Evolutionary conservation across 2,888 invertebrate genomes (phyloP).

Genomic region (Uropetala carovei): DNA sequence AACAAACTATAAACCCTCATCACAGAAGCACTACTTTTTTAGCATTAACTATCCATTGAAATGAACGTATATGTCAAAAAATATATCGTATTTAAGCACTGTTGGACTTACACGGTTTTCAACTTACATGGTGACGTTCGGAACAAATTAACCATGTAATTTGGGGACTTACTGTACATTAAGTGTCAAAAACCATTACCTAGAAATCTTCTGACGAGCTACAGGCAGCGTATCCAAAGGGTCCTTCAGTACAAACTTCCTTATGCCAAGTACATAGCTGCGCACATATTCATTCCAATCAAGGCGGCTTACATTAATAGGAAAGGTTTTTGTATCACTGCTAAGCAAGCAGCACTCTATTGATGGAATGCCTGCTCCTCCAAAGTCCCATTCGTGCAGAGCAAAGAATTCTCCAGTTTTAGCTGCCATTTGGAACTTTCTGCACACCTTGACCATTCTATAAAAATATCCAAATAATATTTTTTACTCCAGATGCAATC

Average conservation of each 20-base stretch:
- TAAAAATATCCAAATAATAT: constrained; percentile 69
- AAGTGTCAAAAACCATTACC: constrained; percentile 74
- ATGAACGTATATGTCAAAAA: too few species aligned
- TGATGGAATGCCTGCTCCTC: constrained; percentile 80
- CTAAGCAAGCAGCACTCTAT: constrained; percentile 74
- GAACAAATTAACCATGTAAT: not conserved
- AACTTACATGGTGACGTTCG: not conserved
- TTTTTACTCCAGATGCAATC: too few species aligned
- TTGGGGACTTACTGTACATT: not conserved
- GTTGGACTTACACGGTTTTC: too few species aligned
- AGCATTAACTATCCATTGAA: too few species aligned
- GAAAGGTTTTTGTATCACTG: constrained; percentile 80
- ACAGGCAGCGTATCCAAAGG: constrained; percentile 80
- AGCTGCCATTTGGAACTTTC: constrained; percentile 86
- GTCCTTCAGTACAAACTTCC: constrained; percentile 89
- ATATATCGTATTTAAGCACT: too few species aligned
- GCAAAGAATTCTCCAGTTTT: constrained; percentile 91
- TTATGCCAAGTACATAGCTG: constrained; percentile 89
- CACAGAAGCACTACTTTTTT: too few species aligned
- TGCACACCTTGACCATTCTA: constrained; percentile 91
- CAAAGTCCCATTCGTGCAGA: constrained; percentile 89
- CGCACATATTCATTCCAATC: constrained; percentile 89
- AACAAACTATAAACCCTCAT: not conserved
- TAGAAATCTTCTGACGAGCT: constrained; percentile 82
- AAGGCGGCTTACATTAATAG: constrained; percentile 81